A percentile compares a stretch with the other conserved stretches of the same genome.
phyloP scores from a whole-genome alignment of 2,113 vertebrate species.

The Microcebus ravelobensis region DNA sequence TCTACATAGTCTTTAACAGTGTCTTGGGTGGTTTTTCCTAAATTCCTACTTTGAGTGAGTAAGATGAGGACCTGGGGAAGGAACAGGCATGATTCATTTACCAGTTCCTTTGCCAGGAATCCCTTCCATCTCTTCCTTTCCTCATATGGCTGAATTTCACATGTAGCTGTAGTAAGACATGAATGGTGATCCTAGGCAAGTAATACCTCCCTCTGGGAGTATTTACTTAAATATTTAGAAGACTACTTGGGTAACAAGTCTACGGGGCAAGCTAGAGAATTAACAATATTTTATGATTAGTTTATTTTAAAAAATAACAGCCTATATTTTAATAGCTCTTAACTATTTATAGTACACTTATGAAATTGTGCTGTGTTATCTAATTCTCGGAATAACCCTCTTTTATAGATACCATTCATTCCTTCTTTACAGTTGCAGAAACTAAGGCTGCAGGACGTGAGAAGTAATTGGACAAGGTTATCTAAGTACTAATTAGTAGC shows the following conservation, averaged over 20 bases:
- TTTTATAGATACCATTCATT: background rate
- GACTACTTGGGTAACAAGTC: background rate
- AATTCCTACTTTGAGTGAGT: background rate
- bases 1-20: background rate
- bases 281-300: background rate
- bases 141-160: background rate
- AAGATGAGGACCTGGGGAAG: background rate
- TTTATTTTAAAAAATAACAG: conserved; percentile 33
- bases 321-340: background rate
- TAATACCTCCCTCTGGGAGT: background rate
- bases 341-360: background rate
- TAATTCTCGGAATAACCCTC: background rate
- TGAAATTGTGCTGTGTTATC: background rate
- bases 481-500: background rate
- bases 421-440: background rate
- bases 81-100: background rate
- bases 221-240: conserved; percentile 29
- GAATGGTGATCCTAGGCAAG: background rate
- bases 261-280: background rate
- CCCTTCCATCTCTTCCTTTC: background rate
- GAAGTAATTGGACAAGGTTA: background rate
- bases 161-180: background rate
- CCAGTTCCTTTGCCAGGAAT: background rate
- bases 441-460: background rate
- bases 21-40: background rate